A percentile compares a stretch with the other conserved stretches of the same genome.
Evolutionary conservation across 2,113 vertebrate species (phyloP).

Genomic region (Nestor notabilis): DNA sequence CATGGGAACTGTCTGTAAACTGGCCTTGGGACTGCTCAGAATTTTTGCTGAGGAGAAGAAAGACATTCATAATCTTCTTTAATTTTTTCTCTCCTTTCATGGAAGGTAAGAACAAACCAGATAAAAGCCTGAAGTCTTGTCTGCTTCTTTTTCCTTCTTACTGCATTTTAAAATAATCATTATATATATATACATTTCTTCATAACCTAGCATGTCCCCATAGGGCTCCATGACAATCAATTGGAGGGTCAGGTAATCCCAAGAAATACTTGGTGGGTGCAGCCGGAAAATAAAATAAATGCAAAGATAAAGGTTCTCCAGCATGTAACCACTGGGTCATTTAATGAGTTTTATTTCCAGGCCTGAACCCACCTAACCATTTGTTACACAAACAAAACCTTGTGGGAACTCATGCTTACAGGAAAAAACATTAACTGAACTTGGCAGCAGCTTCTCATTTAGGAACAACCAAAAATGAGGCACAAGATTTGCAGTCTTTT

Average conservation of each 20-base stretch:
- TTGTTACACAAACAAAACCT: neutral
- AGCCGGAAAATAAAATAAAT: neutral
- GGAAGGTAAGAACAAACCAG: neutral
- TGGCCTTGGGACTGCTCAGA: neutral
- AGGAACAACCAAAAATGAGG: neutral
- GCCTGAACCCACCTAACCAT: neutral
- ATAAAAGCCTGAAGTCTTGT: neutral
- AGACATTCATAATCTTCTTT: neutral
- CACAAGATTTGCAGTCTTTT: neutral
- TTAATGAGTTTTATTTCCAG: neutral
- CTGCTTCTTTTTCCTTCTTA: neutral
- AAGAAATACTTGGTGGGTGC: neutral
- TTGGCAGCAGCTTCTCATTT: slow-evolving; percentile 25
- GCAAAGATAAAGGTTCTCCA: neutral
- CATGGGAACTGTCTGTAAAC: neutral
- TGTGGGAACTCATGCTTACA: neutral
- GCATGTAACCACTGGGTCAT: neutral
- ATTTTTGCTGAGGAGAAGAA: neutral
- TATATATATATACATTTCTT: neutral
- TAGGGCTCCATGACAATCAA: neutral
- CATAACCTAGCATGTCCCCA: neutral
- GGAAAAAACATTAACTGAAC: neutral
- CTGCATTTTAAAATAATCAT: neutral
- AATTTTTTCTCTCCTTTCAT: neutral
- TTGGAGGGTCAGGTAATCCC: neutral